Evolutionary conservation across 2,888 invertebrate species (phyloP), one percentile per base, ranked within the genome.

Genomic region (Eutolmus rufibarbis): DNA sequence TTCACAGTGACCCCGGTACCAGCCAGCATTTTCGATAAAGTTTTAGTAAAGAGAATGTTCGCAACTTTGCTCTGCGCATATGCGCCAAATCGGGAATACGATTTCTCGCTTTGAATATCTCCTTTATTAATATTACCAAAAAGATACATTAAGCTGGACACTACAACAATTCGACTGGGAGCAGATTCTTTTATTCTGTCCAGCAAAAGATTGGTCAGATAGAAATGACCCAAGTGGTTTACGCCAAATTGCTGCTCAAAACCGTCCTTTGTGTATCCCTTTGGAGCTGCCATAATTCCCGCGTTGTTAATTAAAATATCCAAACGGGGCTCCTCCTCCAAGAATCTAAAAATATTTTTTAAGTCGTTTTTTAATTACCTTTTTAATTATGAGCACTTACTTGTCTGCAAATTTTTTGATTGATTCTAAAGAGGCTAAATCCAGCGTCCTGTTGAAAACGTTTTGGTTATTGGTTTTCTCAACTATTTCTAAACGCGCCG

Each of bases 11-110:
- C 93, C 7, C 94, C 94, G 14, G 89, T 89, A 1, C 88, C 95
- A 94, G 94, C 92, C 57, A 96, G 90, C 91, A 94, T 93, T 87
- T 93, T 93, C 0, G 95, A 94, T 43, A 97, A 92, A 91, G 95
- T 95, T 89, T 92, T 94, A 0, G 95, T 94, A 90, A 96, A 96
- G 40, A 97, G 90, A 56, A 96, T 90, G 91, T 96, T 96, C 0
- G 96, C 96, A 31, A 96, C 92, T 93, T 97, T 96, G 91, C 96
- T 96, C 91, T 95, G 95, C 37, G 92, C 92, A 90, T 96, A 97
- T 0, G 95, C 96, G 87, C 93, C 93, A 0, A 93, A 89, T 0
- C 95, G 91, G 89, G 92, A 94, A 89, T 96, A 97, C 1, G 92
- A 90, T 78, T 93, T 92, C 89, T 95, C 94, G 90, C 94, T 95